Evolutionary conservation across 1,140 invertebrate genomes (phyloP).

Genomic region (Heliconius hewitsoni): DNA sequence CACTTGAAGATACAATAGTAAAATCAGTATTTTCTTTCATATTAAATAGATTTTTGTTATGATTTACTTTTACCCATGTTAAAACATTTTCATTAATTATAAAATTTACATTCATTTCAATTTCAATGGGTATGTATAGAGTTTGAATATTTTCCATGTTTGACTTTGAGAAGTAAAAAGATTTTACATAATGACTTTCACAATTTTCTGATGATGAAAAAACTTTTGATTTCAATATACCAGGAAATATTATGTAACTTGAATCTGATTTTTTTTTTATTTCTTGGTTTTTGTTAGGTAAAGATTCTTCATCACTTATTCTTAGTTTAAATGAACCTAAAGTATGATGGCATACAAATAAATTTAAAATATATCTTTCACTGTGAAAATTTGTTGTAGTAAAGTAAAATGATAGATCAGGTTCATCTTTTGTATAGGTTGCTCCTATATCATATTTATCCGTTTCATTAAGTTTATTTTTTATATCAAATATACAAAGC

Average conservation of each 20-base stretch:
- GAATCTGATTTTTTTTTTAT: not conserved
- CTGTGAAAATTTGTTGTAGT: slow-evolving; percentile 51
- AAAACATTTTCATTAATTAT: slow-evolving; percentile 46
- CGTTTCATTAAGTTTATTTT: slow-evolving; percentile 46
- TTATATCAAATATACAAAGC: slow-evolving; percentile 57
- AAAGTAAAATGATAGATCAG: slow-evolving; percentile 65
- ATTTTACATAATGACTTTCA: slow-evolving; percentile 56
- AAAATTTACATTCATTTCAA: slow-evolving; percentile 43
- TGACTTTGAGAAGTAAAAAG: slow-evolving; percentile 48
- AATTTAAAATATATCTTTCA: slow-evolving; percentile 53
- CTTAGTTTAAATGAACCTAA: slow-evolving; percentile 51
- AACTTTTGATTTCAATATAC: slow-evolving; percentile 44
- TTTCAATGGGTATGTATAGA: slow-evolving; percentile 55
- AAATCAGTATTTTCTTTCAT: slow-evolving; percentile 56
- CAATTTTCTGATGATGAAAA: slow-evolving; percentile 47
- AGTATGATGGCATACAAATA: slow-evolving; percentile 61
- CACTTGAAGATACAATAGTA: slow-evolving; percentile 47
- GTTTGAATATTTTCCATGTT: slow-evolving; percentile 32
- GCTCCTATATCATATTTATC: slow-evolving; percentile 66
- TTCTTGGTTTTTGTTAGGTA: slow-evolving; percentile 33
- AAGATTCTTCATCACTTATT: slow-evolving; percentile 42
- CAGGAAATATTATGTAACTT: slow-evolving; percentile 29
- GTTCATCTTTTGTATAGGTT: slow-evolving; percentile 45
- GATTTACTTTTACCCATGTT: slow-evolving; percentile 52
- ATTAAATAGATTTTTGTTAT: slow-evolving; percentile 50